Evolutionary conservation across 2,113 vertebrate species (phyloP), one percentile per base, ranked within the genome.

Genomic region (Recurvirostra avosetta): DNA sequence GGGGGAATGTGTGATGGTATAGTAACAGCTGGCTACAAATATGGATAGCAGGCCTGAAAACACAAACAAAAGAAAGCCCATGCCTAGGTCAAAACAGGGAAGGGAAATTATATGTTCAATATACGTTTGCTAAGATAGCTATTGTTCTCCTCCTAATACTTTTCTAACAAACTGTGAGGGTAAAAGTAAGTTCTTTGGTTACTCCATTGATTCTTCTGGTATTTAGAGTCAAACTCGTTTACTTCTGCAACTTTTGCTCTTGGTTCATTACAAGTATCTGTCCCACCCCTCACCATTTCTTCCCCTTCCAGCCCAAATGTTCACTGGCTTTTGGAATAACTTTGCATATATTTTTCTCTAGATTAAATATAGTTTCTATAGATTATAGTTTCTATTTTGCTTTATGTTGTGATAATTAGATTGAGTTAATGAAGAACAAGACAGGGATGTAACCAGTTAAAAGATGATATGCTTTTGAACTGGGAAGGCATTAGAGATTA

Each of bases 21-120:
- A 59, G 52, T n/a, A 96, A 71, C 91, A 92, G 67, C 96, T 94
- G 90, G 81, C 76, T 91, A 21, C 83, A 82, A 77, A 59, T 67
- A 80, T 1, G 7, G 74, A 41, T 49, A 62, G 75, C 22, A 63
- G 62, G 27, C 47, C 38, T 80, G 74, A 61, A 88, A 94, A 88
- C 27, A 62, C 41, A 88, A 89, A 62, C 49, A 52, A 71, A 88
- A 73, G 36, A 15, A 73, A 59, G 5, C 18, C 11, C 7, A 0
- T 86, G 56, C 25, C 7, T 52, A 40, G 15, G 41, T 56, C 22
- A 58, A 29, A 71, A 84, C 41, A 36, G 36, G 22, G 36, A 30
- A 59, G 36, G 21, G 25, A 50, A 36, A 30, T 17, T 71, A 43
- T 71, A 32, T 80, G 29, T 53, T 65, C 16, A 43, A 15, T 52